These are phyloP conservation scores for Corynorhinus townsendii DNA, from an alignment of 2,113 vertebrate genomes.

Conservation along the genomic window DNA sequence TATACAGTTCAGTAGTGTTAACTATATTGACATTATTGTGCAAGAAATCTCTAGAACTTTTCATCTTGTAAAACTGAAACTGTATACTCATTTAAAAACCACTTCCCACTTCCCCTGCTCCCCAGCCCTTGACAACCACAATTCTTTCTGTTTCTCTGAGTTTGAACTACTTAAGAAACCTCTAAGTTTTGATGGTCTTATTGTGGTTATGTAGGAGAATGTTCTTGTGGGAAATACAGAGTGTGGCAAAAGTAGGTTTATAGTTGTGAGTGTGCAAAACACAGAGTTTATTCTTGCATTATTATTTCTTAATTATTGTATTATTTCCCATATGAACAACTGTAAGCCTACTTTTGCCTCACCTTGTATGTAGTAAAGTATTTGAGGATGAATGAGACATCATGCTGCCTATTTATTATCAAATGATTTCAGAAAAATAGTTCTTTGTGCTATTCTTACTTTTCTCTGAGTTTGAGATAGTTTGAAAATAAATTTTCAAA, in stretches of 20 bases:
- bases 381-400: background rate
- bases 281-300: background rate
- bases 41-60: background rate
- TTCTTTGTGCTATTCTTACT: background rate
- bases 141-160: background rate
- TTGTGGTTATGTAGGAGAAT: background rate
- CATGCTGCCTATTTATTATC: background rate
- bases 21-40: background rate
- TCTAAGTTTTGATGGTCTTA: background rate
- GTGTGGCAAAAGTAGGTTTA: background rate
- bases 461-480: background rate
- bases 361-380: background rate
- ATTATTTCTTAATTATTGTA: background rate
- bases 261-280: background rate
- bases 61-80: background rate
- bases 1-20: background rate
- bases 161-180: background rate
- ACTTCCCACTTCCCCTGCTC: background rate
- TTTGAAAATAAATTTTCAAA: background rate
- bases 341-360: background rate
- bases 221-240: background rate
- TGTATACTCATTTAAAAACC: background rate
- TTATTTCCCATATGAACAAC: background rate
- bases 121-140: background rate
- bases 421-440: background rate